Evolutionary conservation across 2,888 invertebrate species (phyloP), one percentile per base, ranked within the genome.

Genomic region (Caenorhabditis panamensis): DNA sequence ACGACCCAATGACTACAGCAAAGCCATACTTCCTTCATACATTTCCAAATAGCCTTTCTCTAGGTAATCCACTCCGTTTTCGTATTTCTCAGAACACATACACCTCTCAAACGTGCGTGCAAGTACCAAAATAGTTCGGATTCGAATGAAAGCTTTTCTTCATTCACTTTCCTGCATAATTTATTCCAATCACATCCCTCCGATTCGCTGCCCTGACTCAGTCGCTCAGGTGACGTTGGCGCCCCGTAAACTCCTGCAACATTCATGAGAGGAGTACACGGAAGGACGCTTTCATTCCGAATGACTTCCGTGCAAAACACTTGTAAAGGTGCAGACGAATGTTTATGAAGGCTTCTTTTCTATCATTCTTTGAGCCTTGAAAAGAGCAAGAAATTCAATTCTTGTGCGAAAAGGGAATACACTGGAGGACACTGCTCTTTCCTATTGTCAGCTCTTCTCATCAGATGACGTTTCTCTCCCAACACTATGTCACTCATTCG

Each of bases 141-240:
- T n/a, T n/a, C n/a, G n/a, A n/a, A n/a, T n/a, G n/a, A n/a, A n/a
- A n/a, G n/a, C n/a, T n/a, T n/a, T n/a, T n/a, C n/a, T n/a, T n/a
- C 24, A 26, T 8, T 4, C 56, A n/a, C 16, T 13, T 58, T 26
- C n/a, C 51, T 37, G 24, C 28, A 61, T 69, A 69, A 69, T 69
- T 51, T 69, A 69, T 69, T 69, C 69, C n/a, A 41, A 37, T 24
- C 37, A 22, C 31, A 49, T 51, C 31, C 20, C n/a, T n/a, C n/a
- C n/a, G 22, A 9, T 22, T 24, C 24, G 3, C 24, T 9, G 16
- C 5, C 22, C 28, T 64, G 49, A 66, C 37, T 67, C 41, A 31
- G 31, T 36, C 26, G 8, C 67, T 59, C 71, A 71, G 54, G 59
- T 71, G 71, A 71, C 71, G 71, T 63, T 53, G 11, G 49, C 53